Conservation (phyloP, 2,797 vertebrate species). For the Emys orbicularis region DNA sequence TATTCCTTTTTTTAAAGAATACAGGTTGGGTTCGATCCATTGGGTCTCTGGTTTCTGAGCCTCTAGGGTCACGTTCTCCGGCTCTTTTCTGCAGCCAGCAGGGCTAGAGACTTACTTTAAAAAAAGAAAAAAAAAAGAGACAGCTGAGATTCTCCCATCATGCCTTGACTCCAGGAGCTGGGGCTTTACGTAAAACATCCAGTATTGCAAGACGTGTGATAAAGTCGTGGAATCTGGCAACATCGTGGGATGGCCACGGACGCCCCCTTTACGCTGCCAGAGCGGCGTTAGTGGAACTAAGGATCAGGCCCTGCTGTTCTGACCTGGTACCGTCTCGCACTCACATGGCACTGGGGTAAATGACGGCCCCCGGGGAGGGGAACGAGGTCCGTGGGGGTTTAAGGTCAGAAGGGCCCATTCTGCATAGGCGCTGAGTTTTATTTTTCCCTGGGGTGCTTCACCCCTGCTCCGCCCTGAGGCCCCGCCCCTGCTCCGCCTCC, state of each 20-base stretch:
- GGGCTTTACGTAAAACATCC: neutral
- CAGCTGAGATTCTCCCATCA: neutral
- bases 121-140: neutral
- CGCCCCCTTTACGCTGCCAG: neutral
- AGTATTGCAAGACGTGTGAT: neutral
- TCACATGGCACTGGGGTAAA: neutral
- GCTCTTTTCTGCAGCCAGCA: neutral
- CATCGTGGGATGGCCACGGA: neutral
- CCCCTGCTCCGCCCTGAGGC: too few relatives aligned
- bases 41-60: neutral
- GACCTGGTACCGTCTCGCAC: neutral
- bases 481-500: too few relatives aligned
- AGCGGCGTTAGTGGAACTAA: neutral
- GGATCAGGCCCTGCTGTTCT: neutral
- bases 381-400: neutral
- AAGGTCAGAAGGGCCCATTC: neutral
- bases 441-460: too few relatives aligned
- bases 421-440: neutral
- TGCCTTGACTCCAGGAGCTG: neutral
- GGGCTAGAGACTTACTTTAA: neutral
- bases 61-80: neutral
- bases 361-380: fast-evolving
- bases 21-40: neutral
- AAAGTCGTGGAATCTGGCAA: neutral
- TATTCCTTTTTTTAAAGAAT: neutral